Conservation (phyloP, 2,113 vertebrate species). For the Saimiri boliviensis region DNA sequence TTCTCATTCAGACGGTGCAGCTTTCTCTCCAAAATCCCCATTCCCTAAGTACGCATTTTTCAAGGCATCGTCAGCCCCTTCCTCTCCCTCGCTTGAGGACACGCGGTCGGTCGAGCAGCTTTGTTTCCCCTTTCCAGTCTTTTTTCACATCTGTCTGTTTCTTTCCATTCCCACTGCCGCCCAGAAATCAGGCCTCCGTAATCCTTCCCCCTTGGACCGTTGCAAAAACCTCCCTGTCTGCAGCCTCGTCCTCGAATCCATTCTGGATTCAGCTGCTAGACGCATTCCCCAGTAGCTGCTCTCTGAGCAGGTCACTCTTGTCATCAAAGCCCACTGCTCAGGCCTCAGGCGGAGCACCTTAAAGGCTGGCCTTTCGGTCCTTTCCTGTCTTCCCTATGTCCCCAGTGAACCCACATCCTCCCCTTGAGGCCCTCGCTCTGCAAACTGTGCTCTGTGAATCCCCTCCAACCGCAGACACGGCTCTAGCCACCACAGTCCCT, state of each 20-base stretch:
- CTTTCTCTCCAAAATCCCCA: not conserved
- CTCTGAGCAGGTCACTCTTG: fast-evolving
- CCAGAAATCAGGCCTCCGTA: not conserved
- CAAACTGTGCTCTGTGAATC: not conserved
- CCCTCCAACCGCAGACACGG: not conserved
- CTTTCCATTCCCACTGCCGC: not conserved
- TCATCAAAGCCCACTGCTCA: fast-evolving
- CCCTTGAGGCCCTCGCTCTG: no score
- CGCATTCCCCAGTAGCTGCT: fast-evolving
- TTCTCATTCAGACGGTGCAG: fast-evolving
- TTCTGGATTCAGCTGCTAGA: not conserved
- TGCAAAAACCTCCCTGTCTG: fast-evolving
- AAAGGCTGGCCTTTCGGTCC: fast-evolving
- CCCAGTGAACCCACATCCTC: fast-evolving
- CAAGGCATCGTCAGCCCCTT: fast-evolving
- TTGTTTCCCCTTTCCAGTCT: not conserved
- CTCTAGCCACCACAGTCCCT: fast-evolving
- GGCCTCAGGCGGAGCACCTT: fast-evolving
- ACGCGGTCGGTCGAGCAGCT: fast-evolving
- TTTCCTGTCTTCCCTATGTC: not conserved
- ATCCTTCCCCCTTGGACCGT: not conserved
- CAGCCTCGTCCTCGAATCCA: not conserved
- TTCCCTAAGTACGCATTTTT: fast-evolving
- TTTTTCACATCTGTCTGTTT: not conserved
- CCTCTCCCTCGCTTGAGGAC: not conserved